phyloP scores from a whole-genome alignment of 2,888 invertebrate species.

The Sinohyriopsis cumingii region DNA sequence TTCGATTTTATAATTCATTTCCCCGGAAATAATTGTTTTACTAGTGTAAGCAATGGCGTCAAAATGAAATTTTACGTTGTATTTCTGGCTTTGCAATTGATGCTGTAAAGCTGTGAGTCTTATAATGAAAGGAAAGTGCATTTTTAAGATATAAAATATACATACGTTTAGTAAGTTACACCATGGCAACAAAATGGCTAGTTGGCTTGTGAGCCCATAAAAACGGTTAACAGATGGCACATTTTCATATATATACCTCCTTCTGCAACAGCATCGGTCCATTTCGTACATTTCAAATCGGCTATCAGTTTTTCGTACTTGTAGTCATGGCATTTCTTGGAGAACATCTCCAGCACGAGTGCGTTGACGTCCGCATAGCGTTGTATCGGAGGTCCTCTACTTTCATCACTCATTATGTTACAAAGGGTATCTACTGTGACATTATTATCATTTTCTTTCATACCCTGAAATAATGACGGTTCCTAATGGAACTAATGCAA shows the following conservation, averaged over 20 bases:
- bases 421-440: constrained; percentile 89
- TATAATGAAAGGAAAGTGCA: too few relatives aligned
- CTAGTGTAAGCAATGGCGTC: too few relatives aligned
- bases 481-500: too few relatives aligned
- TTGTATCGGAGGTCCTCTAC: constrained; percentile 77
- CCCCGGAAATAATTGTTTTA: too few relatives aligned
- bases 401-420: constrained; percentile 77
- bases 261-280: constrained; percentile 75
- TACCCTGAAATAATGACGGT: too few relatives aligned
- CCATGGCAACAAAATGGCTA: not conserved
- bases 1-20: too few relatives aligned
- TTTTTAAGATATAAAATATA: too few relatives aligned
- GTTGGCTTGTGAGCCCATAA: too few relatives aligned
- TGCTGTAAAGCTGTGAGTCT: too few relatives aligned
- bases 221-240: not conserved
- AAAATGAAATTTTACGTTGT: too few relatives aligned
- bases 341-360: constrained; percentile 79
- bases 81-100: too few relatives aligned
- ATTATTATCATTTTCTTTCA: constrained; percentile 74
- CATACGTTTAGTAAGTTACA: not conserved
- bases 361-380: constrained; percentile 84
- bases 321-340: constrained; percentile 87
- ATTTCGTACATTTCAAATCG: constrained; percentile 77
- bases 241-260: constrained; percentile 73
- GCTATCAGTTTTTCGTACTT: constrained; percentile 78